Conservation (phyloP, 2,888 invertebrate species). For the Byasa hedistus region DNA sequence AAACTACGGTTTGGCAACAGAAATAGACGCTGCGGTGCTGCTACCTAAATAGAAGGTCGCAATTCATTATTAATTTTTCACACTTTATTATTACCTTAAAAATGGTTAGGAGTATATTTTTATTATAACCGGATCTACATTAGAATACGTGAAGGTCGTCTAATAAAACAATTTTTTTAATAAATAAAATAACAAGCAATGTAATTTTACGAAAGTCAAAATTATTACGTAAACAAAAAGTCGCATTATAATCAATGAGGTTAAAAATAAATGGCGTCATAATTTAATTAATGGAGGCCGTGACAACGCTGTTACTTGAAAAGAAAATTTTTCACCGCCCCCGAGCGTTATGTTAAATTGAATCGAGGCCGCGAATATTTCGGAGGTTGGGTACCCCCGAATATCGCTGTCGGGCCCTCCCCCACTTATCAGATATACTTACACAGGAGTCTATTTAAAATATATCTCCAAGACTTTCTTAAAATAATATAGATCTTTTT, state of each 20-base stretch:
- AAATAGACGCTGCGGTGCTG: too few relatives aligned
- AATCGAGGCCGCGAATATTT: conserved; percentile 60
- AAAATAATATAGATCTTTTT: too few relatives aligned
- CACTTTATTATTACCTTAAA: too few relatives aligned
- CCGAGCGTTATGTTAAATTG: conserved; percentile 63
- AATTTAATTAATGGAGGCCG: conserved; percentile 69
- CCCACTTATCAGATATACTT: conserved; percentile 35
- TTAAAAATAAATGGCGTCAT: conserved; percentile 50
- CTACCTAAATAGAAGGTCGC: too few relatives aligned
- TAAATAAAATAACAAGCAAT: too few relatives aligned
- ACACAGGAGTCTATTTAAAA: conserved; percentile 22
- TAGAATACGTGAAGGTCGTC: too few relatives aligned
- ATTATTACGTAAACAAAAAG: conserved; percentile 17
- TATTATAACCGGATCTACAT: too few relatives aligned
- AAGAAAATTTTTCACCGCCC: conserved; percentile 71
- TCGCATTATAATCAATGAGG: conserved; percentile 16
- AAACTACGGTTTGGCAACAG: too few relatives aligned
- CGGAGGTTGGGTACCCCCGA: conserved; percentile 27
- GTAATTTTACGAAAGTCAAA: background rate
- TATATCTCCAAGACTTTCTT: conserved; percentile 3
- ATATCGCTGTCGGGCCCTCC: conserved; percentile 28
- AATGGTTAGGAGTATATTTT: too few relatives aligned
- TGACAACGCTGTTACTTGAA: conserved; percentile 68
- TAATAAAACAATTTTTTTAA: too few relatives aligned
- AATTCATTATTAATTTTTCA: too few relatives aligned